These are phyloP conservation scores for Pachliopta kotzebuea DNA, from an alignment of 2,888 invertebrate genomes.

Conservation along the genomic window DNA sequence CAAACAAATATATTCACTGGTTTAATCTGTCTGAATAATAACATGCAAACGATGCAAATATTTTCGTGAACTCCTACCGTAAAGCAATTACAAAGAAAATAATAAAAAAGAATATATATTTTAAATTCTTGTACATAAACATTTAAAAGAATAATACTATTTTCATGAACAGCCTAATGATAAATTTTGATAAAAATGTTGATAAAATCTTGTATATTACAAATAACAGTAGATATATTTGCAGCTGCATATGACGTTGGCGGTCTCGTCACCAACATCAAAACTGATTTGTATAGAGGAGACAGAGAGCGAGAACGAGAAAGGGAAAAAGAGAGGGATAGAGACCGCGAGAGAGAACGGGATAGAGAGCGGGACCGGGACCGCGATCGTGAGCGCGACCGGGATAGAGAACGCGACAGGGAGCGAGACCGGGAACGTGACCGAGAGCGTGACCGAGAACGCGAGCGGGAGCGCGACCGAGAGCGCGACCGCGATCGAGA, in stretches of 20 bases:
- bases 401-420: slow-evolving; percentile 51
- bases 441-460: slow-evolving; percentile 41
- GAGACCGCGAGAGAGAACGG: slow-evolving; percentile 39
- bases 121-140: no score
- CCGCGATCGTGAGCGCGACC: slow-evolving; percentile 41
- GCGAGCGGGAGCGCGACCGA: slow-evolving; percentile 30
- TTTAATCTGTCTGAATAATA: background rate
- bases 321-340: slow-evolving; percentile 27
- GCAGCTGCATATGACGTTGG: slow-evolving; percentile 94
- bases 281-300: slow-evolving; percentile 85
- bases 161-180: background rate
- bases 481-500: slow-evolving; percentile 44
- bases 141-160: no score
- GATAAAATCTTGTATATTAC: background rate
- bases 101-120: no score
- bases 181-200: background rate
- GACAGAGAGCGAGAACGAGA: slow-evolving; percentile 29
- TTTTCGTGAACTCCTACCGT: no score
- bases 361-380: slow-evolving; percentile 50
- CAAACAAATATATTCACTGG: background rate
- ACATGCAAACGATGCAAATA: no score
- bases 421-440: slow-evolving; percentile 52
- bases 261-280: slow-evolving; percentile 92
- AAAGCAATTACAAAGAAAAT: no score
- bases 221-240: slow-evolving; percentile 25